These are phyloP conservation scores for Kryptolebias ocellatus DNA, from an alignment of 2,797 vertebrate species.

Conservation along the genomic window DNA sequence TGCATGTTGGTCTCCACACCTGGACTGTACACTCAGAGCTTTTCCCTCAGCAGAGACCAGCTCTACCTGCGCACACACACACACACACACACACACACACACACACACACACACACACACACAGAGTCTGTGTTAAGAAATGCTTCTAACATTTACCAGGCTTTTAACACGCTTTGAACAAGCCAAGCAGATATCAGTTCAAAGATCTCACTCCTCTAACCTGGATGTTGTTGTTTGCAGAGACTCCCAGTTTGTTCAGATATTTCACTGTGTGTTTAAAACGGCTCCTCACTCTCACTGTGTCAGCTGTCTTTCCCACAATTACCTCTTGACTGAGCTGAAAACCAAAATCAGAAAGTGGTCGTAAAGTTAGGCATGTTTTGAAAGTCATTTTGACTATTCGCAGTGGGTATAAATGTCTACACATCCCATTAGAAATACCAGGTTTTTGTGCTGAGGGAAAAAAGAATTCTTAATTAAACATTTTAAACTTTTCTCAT, in stretches of 20 bases:
- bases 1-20: slow-evolving; percentile 64
- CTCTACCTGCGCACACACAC: slow-evolving; percentile 70
- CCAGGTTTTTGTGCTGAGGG: too few species aligned
- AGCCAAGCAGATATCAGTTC: not conserved
- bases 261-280: slow-evolving; percentile 79
- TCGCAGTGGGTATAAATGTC: too few species aligned
- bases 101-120: not conserved
- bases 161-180: not conserved
- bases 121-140: not conserved
- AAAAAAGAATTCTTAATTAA: too few species aligned
- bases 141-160: not conserved
- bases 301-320: slow-evolving; percentile 57
- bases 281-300: slow-evolving; percentile 64
- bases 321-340: slow-evolving; percentile 79
- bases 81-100: too few species aligned
- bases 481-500: too few species aligned
- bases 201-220: slow-evolving; percentile 45
- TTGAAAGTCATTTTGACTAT: too few species aligned
- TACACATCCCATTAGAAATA: too few species aligned
- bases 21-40: slow-evolving; percentile 61
- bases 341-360: slow-evolving; percentile 4
- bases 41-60: slow-evolving; percentile 64
- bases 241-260: slow-evolving; percentile 72
- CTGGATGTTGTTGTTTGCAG: slow-evolving; percentile 78
- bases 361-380: not conserved